Evolutionary conservation across 2,797 vertebrate species (phyloP), one percentile per base, ranked within the genome.

Genomic region (Lutjanus argentimaculatus): DNA sequence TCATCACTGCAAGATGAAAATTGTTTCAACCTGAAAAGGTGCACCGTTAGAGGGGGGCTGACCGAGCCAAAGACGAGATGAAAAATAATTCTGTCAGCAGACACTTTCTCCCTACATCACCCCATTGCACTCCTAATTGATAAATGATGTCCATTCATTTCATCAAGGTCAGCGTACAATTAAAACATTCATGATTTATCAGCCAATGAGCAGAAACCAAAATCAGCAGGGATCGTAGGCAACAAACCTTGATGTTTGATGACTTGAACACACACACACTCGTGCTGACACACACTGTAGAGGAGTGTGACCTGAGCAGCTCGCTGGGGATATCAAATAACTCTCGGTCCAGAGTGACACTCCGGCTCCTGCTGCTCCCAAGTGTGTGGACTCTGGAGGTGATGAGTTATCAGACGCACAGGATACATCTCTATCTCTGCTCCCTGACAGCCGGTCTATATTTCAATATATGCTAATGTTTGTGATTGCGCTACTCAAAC

Each of bases 81-180:
- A 92, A 72, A 79, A 86, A 91, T 92, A 91, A 78, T 86, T 90
- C 87, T 90, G 90, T 90, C 89, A 89, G 85, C 81, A 80, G 77
- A 72, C 69, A 45, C 78, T 62, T 80, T 71, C 59, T 66, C 83
- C 79, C 77, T 19, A 3, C 80, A 66, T 94, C 91, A 90, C 85
- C 91, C 91, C 89, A 76, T 85, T 88, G 87, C 91, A n/a, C 88
- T 75, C 79, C 79, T 91, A 91, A 92, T 93, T 93, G 91, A 94
- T 93, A 92, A 90, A 93, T 88, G 90, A 90, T 68, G 88, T 88
- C 89, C 88, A 49, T 80, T 85, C 83, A 67, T 90, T 91, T 87
- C 88, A 88, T 90, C 93, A 94, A 94, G 94, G 93, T 94, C 94
- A 87, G 86, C 49, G 73, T 83, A 90, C 91, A 91, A 93, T 94